Base-by-base conservation (phyloP, 2,888 invertebrate species). In the Atherix ibis region DNA sequence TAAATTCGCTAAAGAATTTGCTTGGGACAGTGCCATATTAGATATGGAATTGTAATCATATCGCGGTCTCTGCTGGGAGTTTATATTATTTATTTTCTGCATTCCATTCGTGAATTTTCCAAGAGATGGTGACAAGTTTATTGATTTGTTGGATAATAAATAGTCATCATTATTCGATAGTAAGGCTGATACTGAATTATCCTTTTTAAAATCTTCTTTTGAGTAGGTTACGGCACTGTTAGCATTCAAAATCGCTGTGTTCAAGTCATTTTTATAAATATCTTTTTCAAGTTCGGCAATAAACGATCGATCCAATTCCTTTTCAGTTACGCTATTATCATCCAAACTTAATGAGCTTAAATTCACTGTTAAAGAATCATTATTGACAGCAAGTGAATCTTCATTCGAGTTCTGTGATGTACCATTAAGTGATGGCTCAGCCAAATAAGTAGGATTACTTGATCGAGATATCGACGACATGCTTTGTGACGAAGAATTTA, bases 221-320 rank as follows among this genome's bases (percentile, higher is more conserved):
- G 47, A 44, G 38, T 56, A 58, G 48, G 52, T 49, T 42, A 56
- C 56, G 4, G 51, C 34, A 1, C 54, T 51, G 38, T 60, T 60
- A 6, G 58, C 57, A 30, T 55, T 58, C 15, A 61, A 58, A 41
- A 56, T 60, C 35, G 47, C 49, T 2, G 43, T 45, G 27, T 49
- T 46, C 36, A 50, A 25, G 4, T 43, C 43, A 29, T 36, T 42
- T 39, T 42, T 53, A 41, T 58, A 61, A 49, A 76, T 56, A 44
- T 68, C 70, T 44, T 73, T 75, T 50, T 78, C 77, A 31, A 77
- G 51, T 47, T 76, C 75, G 1, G 68, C 69, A 24, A 76, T 62
- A 41, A 77, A 75, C 12, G 64, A 65, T 6, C 68, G 63, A 48
- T 71, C 71, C 13, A 72, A 51, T 46, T 66, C 62, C 38, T 63